Evolutionary conservation across 2,113 vertebrate species (phyloP), one percentile per base, ranked within the genome.

Genomic region (Clarias batrachus): DNA sequence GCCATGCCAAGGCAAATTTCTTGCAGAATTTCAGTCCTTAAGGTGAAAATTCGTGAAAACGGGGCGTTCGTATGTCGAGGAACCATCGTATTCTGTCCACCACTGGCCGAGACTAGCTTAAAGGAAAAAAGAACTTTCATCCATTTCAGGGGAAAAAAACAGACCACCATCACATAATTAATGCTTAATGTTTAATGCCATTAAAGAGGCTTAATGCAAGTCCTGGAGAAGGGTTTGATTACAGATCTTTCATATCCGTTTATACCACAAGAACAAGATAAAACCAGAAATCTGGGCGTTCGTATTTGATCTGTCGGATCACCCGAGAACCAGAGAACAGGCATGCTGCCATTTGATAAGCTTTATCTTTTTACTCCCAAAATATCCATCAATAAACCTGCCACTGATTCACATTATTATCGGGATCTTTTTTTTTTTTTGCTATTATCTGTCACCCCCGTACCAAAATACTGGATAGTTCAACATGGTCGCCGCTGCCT

Each of bases 271-370:
- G 13, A 30, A 16, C 1, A 4, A 11, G 27, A 8, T 68, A 11
- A 71, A 33, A 71, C 27, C 4, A 52, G 41, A 48, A 74, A n/a
- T 54, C 13, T 27, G 14, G 74, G 12, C 48, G 5, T 54, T 9
- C 4, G 56, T 7, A 16, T 54, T n/a, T 4, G 25, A 57, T 7
- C 54, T 4, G 12, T 3, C 12, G 27, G 12, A 77, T 56, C 25
- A 56, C 52, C 25, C 2, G 25, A 16, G 52, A 6, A 13, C 12
- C 74, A 27, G 54, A 11, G 14, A 57, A 57, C 76, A 63, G 79
- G 89, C 74, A 86, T 59, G 60, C 66, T 77, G 21, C 33, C 77
- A 92, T 94, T 92, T 93, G 93, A 94, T 94, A 92, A 87, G 88
- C 88, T 88, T 91, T 88, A 93, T 92, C 92, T 91, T 88, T 88